Conservation (phyloP, 2,888 invertebrate genomes). For the Clunio marinus region DNA sequence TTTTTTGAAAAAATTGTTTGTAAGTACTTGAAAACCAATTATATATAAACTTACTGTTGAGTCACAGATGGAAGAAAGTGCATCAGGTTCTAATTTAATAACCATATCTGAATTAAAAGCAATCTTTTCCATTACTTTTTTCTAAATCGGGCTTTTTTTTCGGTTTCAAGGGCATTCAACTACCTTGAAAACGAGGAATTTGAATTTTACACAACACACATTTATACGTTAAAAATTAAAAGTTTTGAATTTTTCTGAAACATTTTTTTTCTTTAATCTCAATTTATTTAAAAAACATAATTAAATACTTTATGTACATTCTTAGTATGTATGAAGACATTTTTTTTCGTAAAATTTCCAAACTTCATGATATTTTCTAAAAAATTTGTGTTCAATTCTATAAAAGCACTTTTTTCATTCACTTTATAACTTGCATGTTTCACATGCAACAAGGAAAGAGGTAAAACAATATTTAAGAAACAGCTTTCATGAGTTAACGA, state of each 20-base stretch:
- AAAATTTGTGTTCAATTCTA: neutral
- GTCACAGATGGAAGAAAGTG: conserved; percentile 73
- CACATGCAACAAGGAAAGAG: no score
- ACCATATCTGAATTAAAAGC: neutral
- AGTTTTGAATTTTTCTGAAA: no score
- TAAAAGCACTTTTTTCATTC: conserved; percentile 6
- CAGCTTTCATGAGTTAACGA: neutral
- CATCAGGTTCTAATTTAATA: conserved; percentile 44
- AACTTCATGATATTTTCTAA: neutral
- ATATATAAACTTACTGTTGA: conserved; percentile 67
- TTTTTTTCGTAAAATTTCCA: neutral
- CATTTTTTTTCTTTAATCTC: no score
- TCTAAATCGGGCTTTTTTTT: neutral
- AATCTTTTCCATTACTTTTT: conserved; percentile 1
- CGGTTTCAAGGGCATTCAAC: no score
- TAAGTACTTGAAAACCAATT: conserved; percentile 39
- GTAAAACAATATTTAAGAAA: no score
- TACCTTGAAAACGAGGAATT: no score
- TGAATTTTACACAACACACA: no score
- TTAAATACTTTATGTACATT: no score
- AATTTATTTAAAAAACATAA: no score
- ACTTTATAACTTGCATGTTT: neutral
- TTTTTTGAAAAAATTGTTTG: conserved; percentile 43
- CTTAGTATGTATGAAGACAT: no score
- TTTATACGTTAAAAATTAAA: no score